phyloP scores from a whole-genome alignment of 2,113 vertebrate genomes.

The Xiphias gladius region DNA sequence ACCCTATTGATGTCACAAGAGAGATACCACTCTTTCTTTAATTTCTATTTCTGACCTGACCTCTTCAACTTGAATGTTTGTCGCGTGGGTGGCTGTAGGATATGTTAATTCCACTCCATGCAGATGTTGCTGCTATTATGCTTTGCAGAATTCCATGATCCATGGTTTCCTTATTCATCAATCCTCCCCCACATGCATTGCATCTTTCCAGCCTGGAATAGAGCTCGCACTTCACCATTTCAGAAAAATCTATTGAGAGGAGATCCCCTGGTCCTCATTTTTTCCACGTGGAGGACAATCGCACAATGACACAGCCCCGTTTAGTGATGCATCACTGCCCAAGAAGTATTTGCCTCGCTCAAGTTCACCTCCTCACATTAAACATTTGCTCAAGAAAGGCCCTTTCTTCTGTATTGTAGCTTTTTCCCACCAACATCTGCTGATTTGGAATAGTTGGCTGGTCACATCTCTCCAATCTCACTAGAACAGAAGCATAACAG shows the following conservation, averaged over 20 bases:
- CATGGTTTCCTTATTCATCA: constrained; percentile 77
- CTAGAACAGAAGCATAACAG: not conserved
- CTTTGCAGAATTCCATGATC: constrained; percentile 66
- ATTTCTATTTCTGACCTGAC: constrained; percentile 71
- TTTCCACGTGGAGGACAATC: constrained; percentile 64
- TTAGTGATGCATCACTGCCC: constrained; percentile 78
- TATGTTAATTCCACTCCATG: constrained; percentile 76
- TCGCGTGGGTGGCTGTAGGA: constrained; percentile 77
- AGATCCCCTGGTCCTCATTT: constrained; percentile 57
- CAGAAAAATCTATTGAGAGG: constrained; percentile 61
- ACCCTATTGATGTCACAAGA: constrained; percentile 58
- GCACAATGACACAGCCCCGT: constrained; percentile 69
- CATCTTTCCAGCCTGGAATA: constrained; percentile 74
- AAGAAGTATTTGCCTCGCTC: constrained; percentile 75
- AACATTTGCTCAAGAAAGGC: constrained; percentile 73
- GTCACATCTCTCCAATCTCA: constrained; percentile 21
- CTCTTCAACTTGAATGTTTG: constrained; percentile 59
- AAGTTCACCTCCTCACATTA: constrained; percentile 76
- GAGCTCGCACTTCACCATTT: constrained; percentile 56
- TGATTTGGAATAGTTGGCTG: constrained; percentile 16
- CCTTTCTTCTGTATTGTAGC: constrained; percentile 13
- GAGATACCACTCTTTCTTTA: constrained; percentile 59
- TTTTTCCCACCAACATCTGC: constrained; percentile 50
- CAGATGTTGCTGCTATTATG: constrained; percentile 78
- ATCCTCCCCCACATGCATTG: constrained; percentile 63